Evolutionary conservation across 2,888 invertebrate genomes (phyloP), one percentile per base, ranked within the genome.

Genomic region (Netelia virgata): DNA sequence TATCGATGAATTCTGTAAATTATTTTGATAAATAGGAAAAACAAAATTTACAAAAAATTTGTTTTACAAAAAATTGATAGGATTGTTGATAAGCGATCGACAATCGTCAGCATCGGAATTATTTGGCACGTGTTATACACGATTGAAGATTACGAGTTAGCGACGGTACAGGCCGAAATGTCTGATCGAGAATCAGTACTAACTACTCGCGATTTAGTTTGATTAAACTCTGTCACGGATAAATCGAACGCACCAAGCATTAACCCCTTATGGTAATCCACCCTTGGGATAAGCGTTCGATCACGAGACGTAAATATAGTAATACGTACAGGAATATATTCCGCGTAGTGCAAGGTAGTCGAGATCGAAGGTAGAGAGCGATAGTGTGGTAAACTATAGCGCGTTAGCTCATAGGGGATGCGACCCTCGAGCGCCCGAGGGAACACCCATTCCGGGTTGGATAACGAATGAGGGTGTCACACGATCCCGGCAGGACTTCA

Each of bases 391-490:
- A 55, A 61, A 50, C 50, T 63, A 69, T n/a, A 82, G 47, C n/a
- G 9, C 18, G 61, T 50, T 50, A 16, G 69, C 70, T 59, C 63
- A 36, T 18, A 28, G 66, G 23, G 47, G 63, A 63, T 61, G 61
- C 43, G 68, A 47, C 63, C 73, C 63, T 74, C 69, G 57, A 53
- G 66, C 16, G 61, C 61, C 70, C 57, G n/a, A 63, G 84, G 73
- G 73, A 77, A 68, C 63, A 63, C 66, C 79, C 59, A 79, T 81
- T 77, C 16, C 20, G 68, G 11, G 14, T 47, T 63, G 73, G 73
- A 84, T 84, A 84, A 84, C 80, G 76, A 77, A 84, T 74, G 84
- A 69, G 63, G 68, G 53, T 73, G 72, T 84, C 79, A 77, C 77
- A 57, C 36, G 76, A 77, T 69, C 74, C 77, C 50, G 53, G 47